Percentiles rank a stretch among this genome's conserved stretches.
Conservation (phyloP, 92 coral and sea anemone species). For the Parazoanthus darwini region DNA sequence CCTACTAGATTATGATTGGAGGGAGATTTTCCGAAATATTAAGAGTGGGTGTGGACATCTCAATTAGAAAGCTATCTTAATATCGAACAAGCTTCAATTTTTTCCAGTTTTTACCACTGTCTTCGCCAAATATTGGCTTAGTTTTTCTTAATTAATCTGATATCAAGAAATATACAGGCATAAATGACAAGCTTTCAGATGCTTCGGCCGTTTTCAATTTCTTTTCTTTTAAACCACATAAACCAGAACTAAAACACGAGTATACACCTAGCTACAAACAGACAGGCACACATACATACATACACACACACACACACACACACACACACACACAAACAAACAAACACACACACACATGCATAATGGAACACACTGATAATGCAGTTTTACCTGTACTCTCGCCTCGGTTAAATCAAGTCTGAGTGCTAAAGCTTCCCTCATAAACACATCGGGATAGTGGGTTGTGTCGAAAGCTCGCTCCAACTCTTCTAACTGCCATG, state of each 20-base stretch:
- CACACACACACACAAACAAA: background rate
- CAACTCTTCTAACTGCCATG: slow-evolving; percentile 97
- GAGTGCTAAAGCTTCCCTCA: slow-evolving; percentile 95
- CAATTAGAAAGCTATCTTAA: slow-evolving; percentile 14
- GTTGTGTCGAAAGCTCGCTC: slow-evolving; percentile 96
- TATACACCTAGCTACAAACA: too few species aligned
- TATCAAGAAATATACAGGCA: background rate
- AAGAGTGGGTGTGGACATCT: background rate
- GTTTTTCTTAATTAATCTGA: slow-evolving; percentile 4
- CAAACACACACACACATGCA: background rate
- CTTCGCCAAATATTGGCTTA: background rate
- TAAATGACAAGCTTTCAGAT: background rate
- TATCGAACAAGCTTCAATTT: background rate
- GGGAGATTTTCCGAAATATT: background rate
- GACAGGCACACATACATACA: background rate
- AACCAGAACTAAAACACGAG: background rate
- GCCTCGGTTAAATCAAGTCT: slow-evolving; percentile 97
- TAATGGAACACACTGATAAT: background rate
- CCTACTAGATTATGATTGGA: background rate
- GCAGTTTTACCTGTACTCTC: slow-evolving; percentile 82
- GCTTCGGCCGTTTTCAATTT: background rate
- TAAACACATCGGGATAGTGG: slow-evolving; percentile 96
- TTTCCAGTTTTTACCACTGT: background rate
- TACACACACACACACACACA: background rate
- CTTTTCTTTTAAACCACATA: background rate